Evolutionary conservation across 1,140 invertebrate species (phyloP), one percentile per base, ranked within the genome.

Genomic region (Galendromus occidentalis): DNA sequence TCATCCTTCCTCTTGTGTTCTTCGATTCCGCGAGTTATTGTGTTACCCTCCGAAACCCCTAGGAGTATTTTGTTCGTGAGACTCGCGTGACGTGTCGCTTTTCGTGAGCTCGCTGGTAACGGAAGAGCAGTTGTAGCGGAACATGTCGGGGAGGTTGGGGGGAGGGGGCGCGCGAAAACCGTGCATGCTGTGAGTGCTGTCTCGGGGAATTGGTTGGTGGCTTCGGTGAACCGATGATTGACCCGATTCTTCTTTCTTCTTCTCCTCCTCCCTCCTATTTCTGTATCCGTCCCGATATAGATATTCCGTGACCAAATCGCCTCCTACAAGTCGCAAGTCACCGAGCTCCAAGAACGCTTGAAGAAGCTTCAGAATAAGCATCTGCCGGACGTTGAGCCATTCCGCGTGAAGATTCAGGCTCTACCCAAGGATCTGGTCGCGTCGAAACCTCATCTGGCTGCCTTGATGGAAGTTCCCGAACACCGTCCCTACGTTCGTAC

Each of bases 281-380:
- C 42, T 64, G 55, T 63, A 44, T 69, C 42, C 44, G 29, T 66
- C 39, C 41, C 51, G 14, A 59, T 59, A 59, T 59, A 76, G 75
- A 73, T 68, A 47, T 69, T 76, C 68, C 71, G 72, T 47, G 71
- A 69, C 44, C 71, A 76, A 67, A 76, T 76, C 59, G 72, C 73
- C 70, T 65, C 66, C 9, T 74, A 74, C 69, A 72, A 75, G 51
- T 70, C 68, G 42, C 72, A 68, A 68, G 70, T 76, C 20, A 70
- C 68, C 67, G 69, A 73, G 55, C 68, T 76, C 17, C 71, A 73
- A 68, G 72, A 74, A 25, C 68, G 65, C 29, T 67, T 70, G 42
- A 70, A 69, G 67, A 68, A 39, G 28, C 65, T 70, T 59, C 65
- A 70, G 33, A 66, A 70, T 59, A 59, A 59, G 51, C 51, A 59